Conservation (phyloP, 2,888 invertebrate genomes). For the Ophion obscuratus region DNA sequence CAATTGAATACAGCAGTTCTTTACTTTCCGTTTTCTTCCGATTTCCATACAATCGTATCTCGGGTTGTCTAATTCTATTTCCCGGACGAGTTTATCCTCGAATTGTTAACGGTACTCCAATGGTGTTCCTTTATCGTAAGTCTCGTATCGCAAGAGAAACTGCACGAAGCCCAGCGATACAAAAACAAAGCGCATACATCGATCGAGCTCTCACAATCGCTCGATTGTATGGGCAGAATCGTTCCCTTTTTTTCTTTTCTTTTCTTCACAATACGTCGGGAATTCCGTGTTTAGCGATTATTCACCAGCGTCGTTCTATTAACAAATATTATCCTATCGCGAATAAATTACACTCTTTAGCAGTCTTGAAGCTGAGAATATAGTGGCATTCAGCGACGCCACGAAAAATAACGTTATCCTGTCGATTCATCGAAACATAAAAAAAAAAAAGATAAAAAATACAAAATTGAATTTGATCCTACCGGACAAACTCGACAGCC, state of each 20-base stretch:
- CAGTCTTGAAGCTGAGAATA: constrained; percentile 53
- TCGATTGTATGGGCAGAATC: neutral
- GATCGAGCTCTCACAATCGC: constrained; percentile 13
- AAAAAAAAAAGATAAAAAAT: constrained; percentile 3
- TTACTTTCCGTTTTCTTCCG: neutral
- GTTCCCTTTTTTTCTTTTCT: neutral
- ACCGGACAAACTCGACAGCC: constrained; percentile 27
- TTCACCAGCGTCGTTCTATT: constrained; percentile 27
- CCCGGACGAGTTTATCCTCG: constrained; percentile 5
- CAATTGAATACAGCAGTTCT: constrained; percentile 18
- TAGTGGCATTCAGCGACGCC: constrained; percentile 25
- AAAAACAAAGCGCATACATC: constrained; percentile 24
- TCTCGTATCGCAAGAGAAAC: neutral
- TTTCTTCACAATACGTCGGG: constrained; percentile 2
- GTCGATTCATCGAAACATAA: constrained; percentile 2
- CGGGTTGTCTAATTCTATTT: constrained; percentile 23
- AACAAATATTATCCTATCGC: constrained; percentile 49
- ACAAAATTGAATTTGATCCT: neutral
- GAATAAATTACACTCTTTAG: constrained; percentile 52
- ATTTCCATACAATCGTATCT: neutral
- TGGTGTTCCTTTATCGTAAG: constrained; percentile 19
- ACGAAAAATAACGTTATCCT: constrained; percentile 16
- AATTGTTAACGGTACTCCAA: constrained; percentile 8
- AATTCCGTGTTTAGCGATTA: constrained; percentile 17
- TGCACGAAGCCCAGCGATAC: constrained; percentile 3